phyloP scores from a whole-genome alignment of 2,797 vertebrate genomes.

The Pseudocheirus occidentalis region DNA sequence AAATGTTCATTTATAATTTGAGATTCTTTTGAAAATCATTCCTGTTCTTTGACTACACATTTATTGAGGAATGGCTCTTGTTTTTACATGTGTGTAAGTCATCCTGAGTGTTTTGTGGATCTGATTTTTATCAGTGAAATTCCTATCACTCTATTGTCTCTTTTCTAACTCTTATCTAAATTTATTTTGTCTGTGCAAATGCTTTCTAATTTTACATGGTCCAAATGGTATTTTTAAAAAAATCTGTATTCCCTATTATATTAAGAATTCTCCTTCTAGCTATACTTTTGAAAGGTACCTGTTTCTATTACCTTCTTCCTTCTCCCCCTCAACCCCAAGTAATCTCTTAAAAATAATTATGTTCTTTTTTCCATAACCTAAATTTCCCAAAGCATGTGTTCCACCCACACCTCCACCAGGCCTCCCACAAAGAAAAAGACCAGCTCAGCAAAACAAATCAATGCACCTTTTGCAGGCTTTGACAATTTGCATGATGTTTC shows the following conservation, averaged over 20 bases:
- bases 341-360: neutral
- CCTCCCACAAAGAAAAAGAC: neutral
- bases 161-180: neutral
- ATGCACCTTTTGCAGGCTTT: neutral
- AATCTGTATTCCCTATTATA: neutral
- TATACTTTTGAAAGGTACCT: neutral
- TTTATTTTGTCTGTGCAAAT: neutral
- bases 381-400: neutral
- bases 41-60: neutral
- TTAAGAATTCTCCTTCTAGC: neutral
- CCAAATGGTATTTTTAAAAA: neutral
- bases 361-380: neutral
- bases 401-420: accelerated
- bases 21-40: neutral
- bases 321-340: neutral
- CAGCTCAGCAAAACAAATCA: neutral
- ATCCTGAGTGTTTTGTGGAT: neutral
- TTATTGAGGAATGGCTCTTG: neutral
- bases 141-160: neutral
- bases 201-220: neutral
- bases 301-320: neutral
- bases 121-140: neutral
- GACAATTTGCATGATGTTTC: neutral
- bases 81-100: neutral
- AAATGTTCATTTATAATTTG: neutral